Conservation (phyloP, 53 echinoderm and acorn worm genomes). For the Henricia sp. region DNA sequence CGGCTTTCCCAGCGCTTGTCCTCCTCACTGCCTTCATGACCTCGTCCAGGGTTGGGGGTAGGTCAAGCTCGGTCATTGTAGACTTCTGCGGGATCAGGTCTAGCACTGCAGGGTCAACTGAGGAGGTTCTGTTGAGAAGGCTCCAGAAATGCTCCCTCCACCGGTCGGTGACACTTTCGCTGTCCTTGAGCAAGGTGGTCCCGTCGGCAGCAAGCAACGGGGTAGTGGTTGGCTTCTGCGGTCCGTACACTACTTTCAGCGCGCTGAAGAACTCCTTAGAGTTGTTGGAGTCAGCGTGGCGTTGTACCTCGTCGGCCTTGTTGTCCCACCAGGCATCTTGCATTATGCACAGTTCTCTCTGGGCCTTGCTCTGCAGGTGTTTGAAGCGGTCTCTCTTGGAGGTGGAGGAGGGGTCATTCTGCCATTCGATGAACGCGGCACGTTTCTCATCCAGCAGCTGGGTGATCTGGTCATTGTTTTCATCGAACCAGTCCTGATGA, state of each 20-base stretch:
- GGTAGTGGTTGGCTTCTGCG: not conserved
- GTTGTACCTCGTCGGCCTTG: not conserved
- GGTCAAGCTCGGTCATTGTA: not conserved
- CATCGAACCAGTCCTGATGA: no score
- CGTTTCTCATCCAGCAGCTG: no score
- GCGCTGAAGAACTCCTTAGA: slow-evolving; percentile 20
- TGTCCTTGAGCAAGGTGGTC: slow-evolving; percentile 7
- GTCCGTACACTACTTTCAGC: slow-evolving; percentile 21
- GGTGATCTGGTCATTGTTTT: no score
- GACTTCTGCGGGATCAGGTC: slow-evolving; percentile 18
- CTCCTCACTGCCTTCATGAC: not conserved
- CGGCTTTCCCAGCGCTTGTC: slow-evolving; percentile 6
- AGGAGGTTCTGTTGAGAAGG: not conserved
- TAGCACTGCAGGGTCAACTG: not conserved
- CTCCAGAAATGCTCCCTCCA: slow-evolving; percentile 6
- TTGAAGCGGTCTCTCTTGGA: slow-evolving; percentile 16
- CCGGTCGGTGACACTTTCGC: not conserved
- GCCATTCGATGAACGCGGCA: no score
- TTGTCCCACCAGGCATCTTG: slow-evolving; percentile 2
- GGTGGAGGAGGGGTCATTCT: no score
- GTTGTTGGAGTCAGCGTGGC: slow-evolving; percentile 15
- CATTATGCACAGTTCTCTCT: not conserved
- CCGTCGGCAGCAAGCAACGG: not conserved
- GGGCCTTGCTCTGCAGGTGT: not conserved
- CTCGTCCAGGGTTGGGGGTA: not conserved